Evolutionary conservation across 2,113 vertebrate species (phyloP).

Genomic region (Oceanodroma tethys): DNA sequence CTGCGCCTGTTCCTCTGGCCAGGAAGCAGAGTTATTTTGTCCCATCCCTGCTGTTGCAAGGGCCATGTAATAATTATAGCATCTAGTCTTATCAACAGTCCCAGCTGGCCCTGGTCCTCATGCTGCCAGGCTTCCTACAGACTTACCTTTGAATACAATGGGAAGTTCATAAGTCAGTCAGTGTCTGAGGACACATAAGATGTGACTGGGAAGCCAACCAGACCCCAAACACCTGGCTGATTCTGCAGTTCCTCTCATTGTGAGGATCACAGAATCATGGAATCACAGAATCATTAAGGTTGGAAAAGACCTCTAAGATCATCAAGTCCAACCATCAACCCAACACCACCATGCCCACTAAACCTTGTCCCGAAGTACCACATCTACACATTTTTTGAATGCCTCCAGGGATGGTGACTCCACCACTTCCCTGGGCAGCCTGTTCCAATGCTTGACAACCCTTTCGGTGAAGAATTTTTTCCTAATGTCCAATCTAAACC

Average conservation of each 20-base stretch:
- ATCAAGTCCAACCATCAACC: too few relatives aligned
- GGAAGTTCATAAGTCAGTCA: not conserved
- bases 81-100: not conserved
- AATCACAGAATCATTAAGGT: too few relatives aligned
- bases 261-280: too few relatives aligned
- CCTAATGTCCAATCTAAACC: too few relatives aligned
- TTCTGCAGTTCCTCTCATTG: not conserved
- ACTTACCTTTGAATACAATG: not conserved
- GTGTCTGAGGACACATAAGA: not conserved
- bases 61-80: not conserved
- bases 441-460: too few relatives aligned
- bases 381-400: too few relatives aligned
- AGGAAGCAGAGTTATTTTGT: not conserved
- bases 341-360: too few relatives aligned
- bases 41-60: not conserved
- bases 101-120: not conserved
- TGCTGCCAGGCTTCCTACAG: not conserved
- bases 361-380: too few relatives aligned
- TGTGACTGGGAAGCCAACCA: not conserved
- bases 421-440: too few relatives aligned
- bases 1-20: not conserved
- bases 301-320: too few relatives aligned
- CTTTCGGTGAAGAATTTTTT: too few relatives aligned
- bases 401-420: too few relatives aligned
- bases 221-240: not conserved